Percentiles rank a stretch among this genome's conserved stretches.
Evolutionary conservation across 2,113 vertebrate genomes (phyloP).

Genomic region (Cyprinodon variegatus): DNA sequence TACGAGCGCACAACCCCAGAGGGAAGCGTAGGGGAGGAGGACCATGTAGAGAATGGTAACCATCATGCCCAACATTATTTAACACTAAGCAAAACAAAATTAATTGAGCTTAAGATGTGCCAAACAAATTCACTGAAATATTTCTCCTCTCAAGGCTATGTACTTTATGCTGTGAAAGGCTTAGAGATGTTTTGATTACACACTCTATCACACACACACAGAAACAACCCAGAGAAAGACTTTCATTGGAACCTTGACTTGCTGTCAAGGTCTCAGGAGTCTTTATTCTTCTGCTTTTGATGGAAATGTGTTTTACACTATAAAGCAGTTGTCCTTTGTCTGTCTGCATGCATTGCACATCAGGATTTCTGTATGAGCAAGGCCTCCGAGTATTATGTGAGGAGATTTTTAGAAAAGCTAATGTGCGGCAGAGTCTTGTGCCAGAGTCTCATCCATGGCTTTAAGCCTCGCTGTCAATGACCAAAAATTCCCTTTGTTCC

Average conservation of each 20-base stretch:
- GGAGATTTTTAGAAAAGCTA: slow-evolving; percentile 21
- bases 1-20: slow-evolving; percentile 96
- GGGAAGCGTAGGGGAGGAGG: slow-evolving; percentile 97
- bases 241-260: slow-evolving; percentile 30
- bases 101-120: background rate
- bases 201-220: background rate
- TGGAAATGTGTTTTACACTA: slow-evolving; percentile 29
- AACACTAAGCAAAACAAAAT: background rate
- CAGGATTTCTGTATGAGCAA: slow-evolving; percentile 11
- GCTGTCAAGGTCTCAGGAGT: slow-evolving; percentile 39
- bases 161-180: slow-evolving; percentile 6
- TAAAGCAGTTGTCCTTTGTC: slow-evolving; percentile 18
- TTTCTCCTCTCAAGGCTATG: slow-evolving; percentile 18
- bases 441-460: slow-evolving; percentile 15
- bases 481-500: slow-evolving; percentile 1
- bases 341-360: background rate
- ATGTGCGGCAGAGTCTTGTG: slow-evolving; percentile 9
- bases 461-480: slow-evolving; percentile 36
- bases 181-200: slow-evolving; percentile 12
- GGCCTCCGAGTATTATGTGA: slow-evolving; percentile 14
- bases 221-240: background rate
- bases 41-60: slow-evolving; percentile 93
- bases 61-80: background rate
- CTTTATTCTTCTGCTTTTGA: slow-evolving; percentile 24
- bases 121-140: slow-evolving; percentile 8